These are phyloP conservation scores for Hymenochirus boettgeri DNA, from an alignment of 2,113 vertebrate species.

Conservation along the genomic window DNA sequence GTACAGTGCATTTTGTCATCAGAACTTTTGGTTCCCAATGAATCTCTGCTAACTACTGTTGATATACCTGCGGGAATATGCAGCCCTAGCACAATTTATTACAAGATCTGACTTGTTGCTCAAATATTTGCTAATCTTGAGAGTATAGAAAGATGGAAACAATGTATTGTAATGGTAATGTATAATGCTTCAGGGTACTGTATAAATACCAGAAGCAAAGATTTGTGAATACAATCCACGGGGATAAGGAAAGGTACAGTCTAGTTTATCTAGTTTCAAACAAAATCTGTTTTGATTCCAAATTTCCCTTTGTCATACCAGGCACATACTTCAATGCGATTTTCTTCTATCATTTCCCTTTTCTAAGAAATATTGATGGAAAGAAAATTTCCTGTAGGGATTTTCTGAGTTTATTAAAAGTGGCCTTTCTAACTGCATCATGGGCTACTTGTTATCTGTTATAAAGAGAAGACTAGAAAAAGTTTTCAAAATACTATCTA, in stretches of 20 bases:
- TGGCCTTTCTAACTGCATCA: not conserved
- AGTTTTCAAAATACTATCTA: too few relatives aligned
- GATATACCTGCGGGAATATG: not conserved
- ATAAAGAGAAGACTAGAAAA: too few relatives aligned
- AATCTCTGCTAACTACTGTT: not conserved
- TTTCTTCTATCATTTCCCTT: not conserved
- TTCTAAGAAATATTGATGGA: not conserved
- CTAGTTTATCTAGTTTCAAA: not conserved
- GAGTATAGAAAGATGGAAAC: conserved; percentile 6
- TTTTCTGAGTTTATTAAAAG: not conserved
- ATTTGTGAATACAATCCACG: not conserved
- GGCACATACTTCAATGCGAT: not conserved
- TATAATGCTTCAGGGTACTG: conserved; percentile 10
- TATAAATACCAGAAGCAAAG: conserved; percentile 5
- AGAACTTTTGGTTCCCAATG: not conserved
- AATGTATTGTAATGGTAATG: conserved; percentile 3
- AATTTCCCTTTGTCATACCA: not conserved
- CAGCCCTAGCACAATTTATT: conserved; percentile 1
- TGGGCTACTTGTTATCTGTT: not conserved
- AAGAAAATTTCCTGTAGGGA: not conserved
- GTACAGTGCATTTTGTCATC: not conserved
- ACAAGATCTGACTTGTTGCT: conserved; percentile 7
- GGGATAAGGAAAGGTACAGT: not conserved
- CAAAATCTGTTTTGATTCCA: not conserved
- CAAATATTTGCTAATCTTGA: not conserved